Base-by-base conservation (phyloP, 1,140 invertebrate species). In the Anoplophora glabripennis region DNA sequence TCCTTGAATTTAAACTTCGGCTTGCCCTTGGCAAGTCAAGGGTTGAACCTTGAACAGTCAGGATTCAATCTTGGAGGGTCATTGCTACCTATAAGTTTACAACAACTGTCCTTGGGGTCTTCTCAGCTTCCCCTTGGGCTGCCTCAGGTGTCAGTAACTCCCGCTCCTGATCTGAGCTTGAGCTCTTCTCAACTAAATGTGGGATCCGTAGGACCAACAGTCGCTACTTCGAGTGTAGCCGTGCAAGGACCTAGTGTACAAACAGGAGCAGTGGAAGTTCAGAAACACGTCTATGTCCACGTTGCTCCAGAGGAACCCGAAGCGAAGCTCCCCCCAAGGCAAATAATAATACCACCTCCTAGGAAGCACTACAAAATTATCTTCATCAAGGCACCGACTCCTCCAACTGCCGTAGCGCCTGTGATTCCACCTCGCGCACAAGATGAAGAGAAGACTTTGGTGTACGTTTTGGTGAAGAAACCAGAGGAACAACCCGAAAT, bases 311-410 rank as follows among this genome's bases (percentile, higher is more conserved):
- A 86, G 79, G 88, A 90, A 77, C 83, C 84, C 11, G 81, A 84
- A 51, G 80, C 65, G 74, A 78, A 57, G 78, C 48, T 40, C 9
- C 18, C 52, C 80, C 53, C 15, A 7, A 49, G 17, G 15, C 78
- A 48, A 78, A 81, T 38, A 18, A 35, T 55, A 14, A 76, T 82
- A 1, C 81, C 81, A 35, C 82, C 84, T 49, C 77, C 87, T 14
- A 88, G 89, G 74, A 92, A 91, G 67, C 89, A 92, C 73, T 92
- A 92, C 81, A 91, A 91, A 72, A 92, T 92, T 71, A 90, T 92
- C 75, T 92, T 92, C 82, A 92, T 93, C 75, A 92, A 92, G 80
- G 89, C 89, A 21, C 89, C 90, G 51, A 83, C 87, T 44, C 82
- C 86, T 45, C 86, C 89, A 28, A 83, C 87, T 52, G 86, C 88